Percentiles rank a stretch among this genome's conserved stretches.
phyloP scores from a whole-genome alignment of 2,888 invertebrate species.

The Caenorhabditis sp. region DNA sequence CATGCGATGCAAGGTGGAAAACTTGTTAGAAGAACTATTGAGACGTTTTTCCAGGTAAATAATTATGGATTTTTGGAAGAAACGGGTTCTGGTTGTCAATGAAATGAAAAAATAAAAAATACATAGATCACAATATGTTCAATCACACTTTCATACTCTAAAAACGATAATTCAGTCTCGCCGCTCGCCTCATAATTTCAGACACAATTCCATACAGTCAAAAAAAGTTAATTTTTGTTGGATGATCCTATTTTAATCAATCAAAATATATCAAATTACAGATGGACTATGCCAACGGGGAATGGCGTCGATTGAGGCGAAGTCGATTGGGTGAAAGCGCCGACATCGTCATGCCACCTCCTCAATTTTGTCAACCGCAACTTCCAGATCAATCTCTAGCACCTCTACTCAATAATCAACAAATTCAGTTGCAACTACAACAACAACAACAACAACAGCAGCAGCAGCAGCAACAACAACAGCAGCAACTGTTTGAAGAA shows the following conservation, averaged over 20 bases:
- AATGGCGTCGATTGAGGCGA: constrained; percentile 6
- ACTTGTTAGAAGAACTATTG: background rate
- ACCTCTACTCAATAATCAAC: background rate
- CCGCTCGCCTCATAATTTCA: no score
- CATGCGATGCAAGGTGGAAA: background rate
- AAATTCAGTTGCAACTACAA: background rate
- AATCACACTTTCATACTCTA: background rate
- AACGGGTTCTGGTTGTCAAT: no score
- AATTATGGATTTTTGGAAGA: no score
- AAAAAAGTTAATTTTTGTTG: no score
- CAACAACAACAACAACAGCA: background rate
- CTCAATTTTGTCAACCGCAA: background rate
- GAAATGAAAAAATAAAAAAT: no score
- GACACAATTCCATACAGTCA: no score
- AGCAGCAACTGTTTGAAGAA: background rate
- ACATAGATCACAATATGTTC: no score
- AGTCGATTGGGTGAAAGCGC: background rate
- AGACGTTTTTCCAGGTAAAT: constrained; percentile 11
- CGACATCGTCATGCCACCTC: background rate
- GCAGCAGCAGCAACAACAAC: background rate
- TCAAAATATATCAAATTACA: background rate
- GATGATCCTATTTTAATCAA: no score
- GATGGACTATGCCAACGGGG: constrained; percentile 11
- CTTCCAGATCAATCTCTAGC: background rate
- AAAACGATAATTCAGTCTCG: no score